phyloP scores from a whole-genome alignment of 2,797 vertebrate species.

The Tamandua tetradactyla region DNA sequence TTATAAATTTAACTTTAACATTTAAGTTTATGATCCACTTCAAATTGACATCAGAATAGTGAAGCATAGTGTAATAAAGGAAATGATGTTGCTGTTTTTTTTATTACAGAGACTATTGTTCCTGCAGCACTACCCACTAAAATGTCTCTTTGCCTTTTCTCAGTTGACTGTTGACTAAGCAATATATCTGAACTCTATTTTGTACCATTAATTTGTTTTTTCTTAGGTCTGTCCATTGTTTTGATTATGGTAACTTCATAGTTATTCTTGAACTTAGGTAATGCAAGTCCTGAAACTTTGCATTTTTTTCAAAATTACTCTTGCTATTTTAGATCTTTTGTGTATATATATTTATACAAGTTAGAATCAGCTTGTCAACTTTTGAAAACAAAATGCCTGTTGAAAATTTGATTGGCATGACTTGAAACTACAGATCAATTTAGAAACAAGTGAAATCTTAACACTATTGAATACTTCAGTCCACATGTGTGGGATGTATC shows the following conservation, averaged over 20 bases:
- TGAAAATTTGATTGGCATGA: neutral
- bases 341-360: too few species aligned
- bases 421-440: neutral
- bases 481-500: too few species aligned
- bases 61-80: neutral
- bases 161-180: neutral
- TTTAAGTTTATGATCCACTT: neutral
- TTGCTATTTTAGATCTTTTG: too few species aligned
- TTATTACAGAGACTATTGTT: neutral
- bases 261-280: too few species aligned
- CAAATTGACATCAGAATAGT: neutral
- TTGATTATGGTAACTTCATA: too few species aligned
- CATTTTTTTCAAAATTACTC: too few species aligned
- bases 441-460: neutral
- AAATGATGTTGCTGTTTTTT: neutral
- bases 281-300: too few species aligned
- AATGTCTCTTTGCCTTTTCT: neutral
- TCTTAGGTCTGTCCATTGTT: too few species aligned
- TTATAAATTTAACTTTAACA: neutral
- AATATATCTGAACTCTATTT: too few species aligned
- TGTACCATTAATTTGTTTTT: too few species aligned
- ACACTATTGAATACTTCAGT: too few species aligned
- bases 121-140: neutral
- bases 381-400: neutral
- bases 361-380: too few species aligned